Evolutionary conservation across 2,888 invertebrate genomes (phyloP).

Genomic region (Heliconius cydno): DNA sequence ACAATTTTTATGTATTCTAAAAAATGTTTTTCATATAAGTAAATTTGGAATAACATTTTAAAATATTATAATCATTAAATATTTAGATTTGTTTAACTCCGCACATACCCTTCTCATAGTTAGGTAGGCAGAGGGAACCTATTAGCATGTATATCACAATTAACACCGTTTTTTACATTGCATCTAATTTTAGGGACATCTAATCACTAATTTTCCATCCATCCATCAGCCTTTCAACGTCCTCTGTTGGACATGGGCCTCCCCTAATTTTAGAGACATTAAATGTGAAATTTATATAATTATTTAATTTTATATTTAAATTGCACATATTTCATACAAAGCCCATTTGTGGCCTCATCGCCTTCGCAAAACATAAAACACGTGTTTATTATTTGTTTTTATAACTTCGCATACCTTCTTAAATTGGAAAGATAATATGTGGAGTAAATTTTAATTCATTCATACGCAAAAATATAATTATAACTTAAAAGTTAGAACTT

Average conservation of each 20-base stretch:
- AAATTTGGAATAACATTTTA: too few species aligned
- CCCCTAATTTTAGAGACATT: too few species aligned
- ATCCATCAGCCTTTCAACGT: too few species aligned
- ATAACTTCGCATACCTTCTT: neutral
- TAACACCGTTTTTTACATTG: neutral
- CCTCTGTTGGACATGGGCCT: too few species aligned
- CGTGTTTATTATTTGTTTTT: neutral
- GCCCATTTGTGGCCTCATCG: constrained; percentile 7
- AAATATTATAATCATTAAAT: neutral
- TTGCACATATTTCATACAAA: neutral
- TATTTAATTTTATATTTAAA: neutral
- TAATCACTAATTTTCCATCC: too few species aligned
- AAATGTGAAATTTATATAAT: neutral
- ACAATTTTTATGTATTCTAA: too few species aligned
- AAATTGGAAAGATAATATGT: too few species aligned
- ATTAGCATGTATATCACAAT: neutral
- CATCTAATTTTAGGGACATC: too few species aligned
- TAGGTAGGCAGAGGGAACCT: neutral
- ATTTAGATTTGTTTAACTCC: neutral
- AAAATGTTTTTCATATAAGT: too few species aligned
- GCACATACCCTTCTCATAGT: neutral
- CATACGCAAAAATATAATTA: too few species aligned
- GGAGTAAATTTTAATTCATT: too few species aligned
- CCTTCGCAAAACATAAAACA: neutral
- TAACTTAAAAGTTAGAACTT: too few species aligned